Base-by-base conservation (phyloP, 2,113 vertebrate species). In the Gallinago jamesoni region DNA sequence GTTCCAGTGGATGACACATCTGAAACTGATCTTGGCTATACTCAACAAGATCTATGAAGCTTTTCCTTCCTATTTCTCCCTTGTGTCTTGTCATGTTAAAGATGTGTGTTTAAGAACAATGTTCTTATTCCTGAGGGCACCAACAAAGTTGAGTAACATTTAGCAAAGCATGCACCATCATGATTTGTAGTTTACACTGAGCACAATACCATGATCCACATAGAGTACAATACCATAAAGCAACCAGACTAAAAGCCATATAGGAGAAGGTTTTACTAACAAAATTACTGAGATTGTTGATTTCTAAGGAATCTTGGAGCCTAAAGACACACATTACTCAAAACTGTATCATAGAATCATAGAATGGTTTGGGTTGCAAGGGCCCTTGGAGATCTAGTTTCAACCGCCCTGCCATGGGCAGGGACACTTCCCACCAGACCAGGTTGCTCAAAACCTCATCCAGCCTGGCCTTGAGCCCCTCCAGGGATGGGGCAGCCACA, bases 41-140 rank as follows among this genome's bases (percentile, higher is more conserved):
- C 31, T 73, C 12, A 22, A 57, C 15, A 81, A 84, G 72, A 13
- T 53, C 37, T 31, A 2, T 1, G 14, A 9, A 80, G 35, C 25
- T 74, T 93, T 75, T 59, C 23, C 48, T 83, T 89, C 50, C 28
- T 53, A 4, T 63, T 89, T 57, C 48, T 88, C 33, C 33, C 14
- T 47, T 0, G 0, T 33, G 28, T 41, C n/a, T 53, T 59, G 53
- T 52, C 14, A 31, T 2, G 3, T 35, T 69, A 68, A 76, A 0
- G 2, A 21, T 35, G 18, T 53, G 4, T 22, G 11, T 62, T 93
- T 84, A 25, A 79, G 83, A 92, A 72, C 62, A 70, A 47, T 6
- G 21, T 52, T 66, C 39, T 57, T 73, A 68, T 50, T 78, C 48
- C 66, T 81, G 22, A 57, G 60, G 59, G 18, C n/a, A 35, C 67